These are phyloP conservation scores for Nestor notabilis DNA, from an alignment of 2,113 vertebrate species.

Conservation along the genomic window DNA sequence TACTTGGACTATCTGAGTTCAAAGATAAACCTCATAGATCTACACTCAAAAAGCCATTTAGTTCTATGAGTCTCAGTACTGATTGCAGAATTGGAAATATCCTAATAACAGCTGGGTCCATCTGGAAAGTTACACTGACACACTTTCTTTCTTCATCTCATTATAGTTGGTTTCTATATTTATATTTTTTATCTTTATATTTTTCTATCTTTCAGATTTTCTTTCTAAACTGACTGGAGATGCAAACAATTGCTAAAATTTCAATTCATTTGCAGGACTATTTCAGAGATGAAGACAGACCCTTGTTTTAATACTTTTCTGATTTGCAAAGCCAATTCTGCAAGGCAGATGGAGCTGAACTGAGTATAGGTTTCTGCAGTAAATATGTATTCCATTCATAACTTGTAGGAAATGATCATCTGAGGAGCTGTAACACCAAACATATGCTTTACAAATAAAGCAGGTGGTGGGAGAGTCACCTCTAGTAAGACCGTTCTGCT, in stretches of 20 bases:
- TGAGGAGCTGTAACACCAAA: not conserved
- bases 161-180: constrained; percentile 48
- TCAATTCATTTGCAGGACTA: not conserved
- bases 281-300: not conserved
- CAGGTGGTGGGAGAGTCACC: not conserved
- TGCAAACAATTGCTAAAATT: constrained; percentile 1
- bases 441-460: not conserved
- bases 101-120: constrained; percentile 77
- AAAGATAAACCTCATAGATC: constrained; percentile 66
- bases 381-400: rapidly evolving
- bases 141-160: constrained; percentile 52
- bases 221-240: constrained; percentile 29
- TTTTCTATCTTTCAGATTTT: not conserved
- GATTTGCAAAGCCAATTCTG: not conserved
- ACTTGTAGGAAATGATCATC: not conserved
- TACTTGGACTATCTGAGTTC: constrained; percentile 73
- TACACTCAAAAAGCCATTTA: constrained; percentile 38
- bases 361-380: not conserved
- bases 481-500: not conserved
- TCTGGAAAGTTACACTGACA: constrained; percentile 63
- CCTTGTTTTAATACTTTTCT: not conserved
- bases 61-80: constrained; percentile 28
- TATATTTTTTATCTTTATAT: not conserved
- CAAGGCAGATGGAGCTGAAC: not conserved
- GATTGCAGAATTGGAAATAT: constrained; percentile 53